Percentiles rank a stretch among this genome's conserved stretches.
Conservation (phyloP, 2,888 invertebrate species). For the Trissonchulus sp. region DNA sequence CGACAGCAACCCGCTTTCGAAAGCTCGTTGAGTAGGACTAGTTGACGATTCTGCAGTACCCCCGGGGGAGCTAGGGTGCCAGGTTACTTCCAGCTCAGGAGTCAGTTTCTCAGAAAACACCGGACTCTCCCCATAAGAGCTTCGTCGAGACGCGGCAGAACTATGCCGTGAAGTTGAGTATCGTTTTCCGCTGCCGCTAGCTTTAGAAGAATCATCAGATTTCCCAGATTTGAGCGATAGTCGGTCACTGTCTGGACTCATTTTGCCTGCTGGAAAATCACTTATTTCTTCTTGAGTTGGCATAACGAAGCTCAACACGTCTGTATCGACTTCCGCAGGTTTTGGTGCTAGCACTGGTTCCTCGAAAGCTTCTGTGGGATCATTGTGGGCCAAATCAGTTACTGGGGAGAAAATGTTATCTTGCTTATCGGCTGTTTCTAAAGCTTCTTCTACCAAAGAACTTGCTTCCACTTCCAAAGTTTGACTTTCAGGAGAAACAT, state of each 20-base stretch:
- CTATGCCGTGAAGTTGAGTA: slow-evolving; percentile 20
- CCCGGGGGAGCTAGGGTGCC: slow-evolving; percentile 20
- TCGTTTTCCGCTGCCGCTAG: not conserved
- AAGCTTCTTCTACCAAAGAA: not conserved
- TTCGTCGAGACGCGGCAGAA: slow-evolving; percentile 29
- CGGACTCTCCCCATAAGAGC: slow-evolving; percentile 32
- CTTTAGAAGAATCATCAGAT: not conserved
- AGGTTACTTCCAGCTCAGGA: slow-evolving; percentile 30
- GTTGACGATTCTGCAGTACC: not conserved
- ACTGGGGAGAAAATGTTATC: too few relatives aligned
- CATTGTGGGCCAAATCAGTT: too few relatives aligned
- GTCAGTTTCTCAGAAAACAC: slow-evolving; percentile 30
- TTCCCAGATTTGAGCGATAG: slow-evolving; percentile 25
- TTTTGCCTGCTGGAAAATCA: not conserved
- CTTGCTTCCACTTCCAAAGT: not conserved
- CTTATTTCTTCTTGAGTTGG: not conserved
- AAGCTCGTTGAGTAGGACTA: not conserved
- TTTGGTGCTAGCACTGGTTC: too few relatives aligned
- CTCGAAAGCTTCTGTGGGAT: not conserved
- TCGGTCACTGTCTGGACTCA: not conserved
- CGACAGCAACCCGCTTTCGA: not conserved
- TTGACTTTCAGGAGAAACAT: not conserved
- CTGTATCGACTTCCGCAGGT: too few relatives aligned
- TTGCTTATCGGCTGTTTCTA: too few relatives aligned
- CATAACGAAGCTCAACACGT: not conserved